Conservation (phyloP, 2,113 vertebrate genomes). For the Syngnathus scovelli region DNA sequence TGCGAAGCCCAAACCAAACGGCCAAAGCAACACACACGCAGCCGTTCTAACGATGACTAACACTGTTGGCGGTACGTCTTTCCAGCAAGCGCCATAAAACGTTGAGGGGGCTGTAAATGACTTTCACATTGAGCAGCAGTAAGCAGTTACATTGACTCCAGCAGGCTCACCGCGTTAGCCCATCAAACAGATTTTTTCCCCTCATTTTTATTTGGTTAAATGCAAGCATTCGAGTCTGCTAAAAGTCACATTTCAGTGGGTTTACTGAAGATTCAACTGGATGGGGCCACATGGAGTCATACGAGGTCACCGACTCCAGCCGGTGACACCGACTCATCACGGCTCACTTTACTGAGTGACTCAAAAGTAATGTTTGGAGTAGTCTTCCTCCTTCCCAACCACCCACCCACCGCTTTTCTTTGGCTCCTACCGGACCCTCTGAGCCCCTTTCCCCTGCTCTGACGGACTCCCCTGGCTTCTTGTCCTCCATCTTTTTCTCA, state of each 20-base stretch:
- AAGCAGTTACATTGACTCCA: neutral
- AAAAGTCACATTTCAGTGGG: neutral
- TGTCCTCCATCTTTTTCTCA: slow-evolving; percentile 35
- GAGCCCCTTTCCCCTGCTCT: slow-evolving; percentile 7
- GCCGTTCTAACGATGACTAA: slow-evolving; percentile 55
- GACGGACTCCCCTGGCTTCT: slow-evolving; percentile 2
- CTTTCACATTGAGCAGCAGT: neutral
- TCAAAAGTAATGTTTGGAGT: neutral
- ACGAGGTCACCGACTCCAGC: neutral
- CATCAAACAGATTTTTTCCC: neutral
- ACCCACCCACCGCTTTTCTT: neutral
- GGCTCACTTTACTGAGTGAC: neutral
- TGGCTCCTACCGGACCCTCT: neutral
- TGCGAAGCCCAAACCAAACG: neutral
- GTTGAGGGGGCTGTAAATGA: slow-evolving; percentile 35
- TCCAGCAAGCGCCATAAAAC: slow-evolving; percentile 55
- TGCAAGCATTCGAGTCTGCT: neutral
- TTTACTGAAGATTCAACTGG: neutral
- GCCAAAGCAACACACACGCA: slow-evolving; percentile 34
- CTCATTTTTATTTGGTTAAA: neutral
- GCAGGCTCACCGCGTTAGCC: neutral
- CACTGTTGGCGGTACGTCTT: slow-evolving; percentile 51
- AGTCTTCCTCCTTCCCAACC: slow-evolving; percentile 2
- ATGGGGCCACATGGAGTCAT: neutral
- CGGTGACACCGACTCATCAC: neutral